Base-by-base conservation (phyloP, 2,888 invertebrate genomes). In the Plagodis dolabraria region DNA sequence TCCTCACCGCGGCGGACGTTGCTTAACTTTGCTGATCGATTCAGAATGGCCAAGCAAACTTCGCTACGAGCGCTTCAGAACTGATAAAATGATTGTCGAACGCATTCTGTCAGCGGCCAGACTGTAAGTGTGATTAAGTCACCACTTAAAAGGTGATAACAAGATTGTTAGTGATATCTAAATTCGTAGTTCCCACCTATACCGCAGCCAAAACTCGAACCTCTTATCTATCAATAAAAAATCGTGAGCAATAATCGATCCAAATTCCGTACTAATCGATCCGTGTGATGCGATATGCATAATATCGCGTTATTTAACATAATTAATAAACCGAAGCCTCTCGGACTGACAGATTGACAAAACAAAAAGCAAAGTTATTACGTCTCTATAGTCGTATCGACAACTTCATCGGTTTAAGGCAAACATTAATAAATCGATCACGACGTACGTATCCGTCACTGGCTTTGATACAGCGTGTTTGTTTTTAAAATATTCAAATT, bases 261-360 rank as follows among this genome's bases (percentile, higher is more conserved):
- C 60, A 72, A 74, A 78, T 73, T 70, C 72, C 75, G 55, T 63
- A 76, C 78, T 75, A 77, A 81, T 55, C 73, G 84, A 85, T 70
- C 82, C 86, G 76, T 84, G 74, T 86, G 85, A 89, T 84, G 71
- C 79, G 90, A 90, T 91, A 86, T 86, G 89, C 88, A 89, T 89
- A 90, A 87, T 89, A 87, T 85, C 84, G 79, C 82, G 83, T 86
- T 86, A 89, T 89, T 90, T 85, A 82, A 87, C 86, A 89, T 91
- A 90, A 91, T 89, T 89, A 90, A 91, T 89, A 87, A 86, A 80
- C 76, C 77, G 71, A 74, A 72, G 69, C 65, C 71, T 43, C 65
- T 70, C 72, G 75, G 69, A 78, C 74, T 76, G 73, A 87, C 86
- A 80, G 85, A 85, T 82, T 79, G 83, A 90, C 88, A 89, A 89